Conservation (phyloP, 2,113 vertebrate genomes). For the Romanogobio albipinnatus region DNA sequence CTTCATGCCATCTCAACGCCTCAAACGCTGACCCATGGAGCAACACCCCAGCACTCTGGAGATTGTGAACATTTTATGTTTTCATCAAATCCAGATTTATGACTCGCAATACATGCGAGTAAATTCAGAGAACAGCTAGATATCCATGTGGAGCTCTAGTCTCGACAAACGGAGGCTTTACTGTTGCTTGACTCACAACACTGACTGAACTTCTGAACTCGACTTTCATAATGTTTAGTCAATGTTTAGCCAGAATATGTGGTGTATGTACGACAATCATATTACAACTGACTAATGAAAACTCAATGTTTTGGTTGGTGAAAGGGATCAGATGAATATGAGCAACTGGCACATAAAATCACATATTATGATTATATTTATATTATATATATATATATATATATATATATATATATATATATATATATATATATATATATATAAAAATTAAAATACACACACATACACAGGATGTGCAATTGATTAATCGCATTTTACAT, state of each 20-base stretch:
- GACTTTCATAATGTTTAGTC: conserved; percentile 38
- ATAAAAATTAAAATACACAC: too few species aligned
- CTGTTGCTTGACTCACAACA: not conserved
- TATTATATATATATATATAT: too few species aligned
- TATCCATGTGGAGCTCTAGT: not conserved
- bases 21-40: not conserved
- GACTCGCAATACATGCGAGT: not conserved
- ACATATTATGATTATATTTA: too few species aligned
- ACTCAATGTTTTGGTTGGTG: not conserved
- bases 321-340: not conserved
- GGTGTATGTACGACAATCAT: not conserved
- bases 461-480: too few species aligned
- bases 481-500: too few species aligned
- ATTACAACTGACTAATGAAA: not conserved
- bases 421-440: too few species aligned
- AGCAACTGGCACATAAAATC: too few species aligned
- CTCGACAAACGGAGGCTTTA: not conserved
- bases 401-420: too few species aligned
- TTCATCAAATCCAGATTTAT: not conserved
- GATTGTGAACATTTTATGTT: not conserved
- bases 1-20: conserved; percentile 4
- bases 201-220: not conserved
- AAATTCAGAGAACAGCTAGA: not conserved
- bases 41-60: not conserved
- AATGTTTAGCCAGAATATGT: conserved; percentile 36